Conservation (phyloP, 2,113 vertebrate genomes). For the Balaeniceps rex region DNA sequence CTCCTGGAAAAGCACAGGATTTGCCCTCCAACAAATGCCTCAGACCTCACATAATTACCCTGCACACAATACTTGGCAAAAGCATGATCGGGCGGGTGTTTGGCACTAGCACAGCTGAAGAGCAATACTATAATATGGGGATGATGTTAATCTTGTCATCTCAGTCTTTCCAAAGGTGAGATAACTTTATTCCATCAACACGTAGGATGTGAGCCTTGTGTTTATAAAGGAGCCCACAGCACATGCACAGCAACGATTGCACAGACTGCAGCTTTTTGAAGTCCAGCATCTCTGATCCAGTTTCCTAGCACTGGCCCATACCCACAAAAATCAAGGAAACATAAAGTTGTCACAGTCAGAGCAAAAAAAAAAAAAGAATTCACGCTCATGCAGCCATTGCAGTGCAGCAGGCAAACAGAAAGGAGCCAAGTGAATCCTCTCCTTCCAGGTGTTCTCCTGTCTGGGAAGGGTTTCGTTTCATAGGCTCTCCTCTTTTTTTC, state of each 20-base stretch:
- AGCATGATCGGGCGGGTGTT: neutral
- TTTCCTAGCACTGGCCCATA: neutral
- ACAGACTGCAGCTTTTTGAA: neutral
- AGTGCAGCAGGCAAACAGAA: neutral
- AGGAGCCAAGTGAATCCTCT: neutral
- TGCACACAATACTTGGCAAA: neutral
- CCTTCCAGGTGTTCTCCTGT: neutral
- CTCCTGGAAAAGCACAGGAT: neutral
- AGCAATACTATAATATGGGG: neutral
- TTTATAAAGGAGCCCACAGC: neutral
- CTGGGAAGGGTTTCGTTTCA: neutral
- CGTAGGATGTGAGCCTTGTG: neutral
- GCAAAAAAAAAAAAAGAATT: neutral
- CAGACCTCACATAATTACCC: neutral
- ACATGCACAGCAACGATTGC: neutral
- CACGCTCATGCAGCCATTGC: neutral
- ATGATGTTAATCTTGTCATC: neutral
- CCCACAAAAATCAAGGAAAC: neutral
- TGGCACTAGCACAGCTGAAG: neutral
- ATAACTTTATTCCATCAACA: neutral
- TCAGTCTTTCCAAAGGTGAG: neutral
- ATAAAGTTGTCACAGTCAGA: neutral
- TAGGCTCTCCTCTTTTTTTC: neutral
- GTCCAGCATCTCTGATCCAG: neutral
- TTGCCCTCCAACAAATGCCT: neutral